A percentile compares a stretch with the other conserved stretches of the same genome.
These are phyloP conservation scores for Rhizomys pruinosus DNA, from an alignment of 2,113 vertebrate species.

Conservation along the genomic window DNA sequence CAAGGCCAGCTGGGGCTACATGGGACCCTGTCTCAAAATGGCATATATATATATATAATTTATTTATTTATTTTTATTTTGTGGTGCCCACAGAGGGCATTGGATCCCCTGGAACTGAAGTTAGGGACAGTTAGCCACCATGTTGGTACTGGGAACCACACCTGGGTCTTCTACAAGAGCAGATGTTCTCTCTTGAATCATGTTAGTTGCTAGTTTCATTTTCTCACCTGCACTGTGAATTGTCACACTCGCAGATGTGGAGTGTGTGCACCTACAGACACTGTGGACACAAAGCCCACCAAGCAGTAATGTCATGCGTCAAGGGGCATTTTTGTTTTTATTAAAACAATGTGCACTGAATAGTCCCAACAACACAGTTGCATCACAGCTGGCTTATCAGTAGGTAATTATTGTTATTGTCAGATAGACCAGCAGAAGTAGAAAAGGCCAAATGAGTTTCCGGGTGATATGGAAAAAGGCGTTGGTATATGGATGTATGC, in stretches of 20 bases:
- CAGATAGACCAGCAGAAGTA: conserved; percentile 81
- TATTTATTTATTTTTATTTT: no score
- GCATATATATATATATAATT: no score
- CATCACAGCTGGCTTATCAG: conserved; percentile 82
- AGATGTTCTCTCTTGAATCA: not conserved
- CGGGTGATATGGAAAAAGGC: conserved; percentile 84
- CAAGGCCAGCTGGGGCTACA: no score
- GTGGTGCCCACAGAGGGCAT: no score
- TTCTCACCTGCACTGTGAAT: not conserved
- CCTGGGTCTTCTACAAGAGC: no score
- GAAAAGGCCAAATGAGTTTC: conserved; percentile 87
- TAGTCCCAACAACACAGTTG: conserved; percentile 62
- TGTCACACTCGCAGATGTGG: not conserved
- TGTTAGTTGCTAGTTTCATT: not conserved
- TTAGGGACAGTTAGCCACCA: no score
- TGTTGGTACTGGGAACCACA: no score
- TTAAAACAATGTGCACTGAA: not conserved
- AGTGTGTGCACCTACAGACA: not conserved
- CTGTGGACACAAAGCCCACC: not conserved
- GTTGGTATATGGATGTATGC: conserved; percentile 64
- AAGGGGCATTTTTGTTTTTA: not conserved
- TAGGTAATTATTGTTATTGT: conserved; percentile 83
- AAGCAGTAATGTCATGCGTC: not conserved
- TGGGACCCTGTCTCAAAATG: no score
- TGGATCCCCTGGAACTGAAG: no score